Percentiles rank a stretch among this genome's conserved stretches.
phyloP scores from a whole-genome alignment of 2,888 invertebrate species.

The Caenorhabditis sp. region DNA sequence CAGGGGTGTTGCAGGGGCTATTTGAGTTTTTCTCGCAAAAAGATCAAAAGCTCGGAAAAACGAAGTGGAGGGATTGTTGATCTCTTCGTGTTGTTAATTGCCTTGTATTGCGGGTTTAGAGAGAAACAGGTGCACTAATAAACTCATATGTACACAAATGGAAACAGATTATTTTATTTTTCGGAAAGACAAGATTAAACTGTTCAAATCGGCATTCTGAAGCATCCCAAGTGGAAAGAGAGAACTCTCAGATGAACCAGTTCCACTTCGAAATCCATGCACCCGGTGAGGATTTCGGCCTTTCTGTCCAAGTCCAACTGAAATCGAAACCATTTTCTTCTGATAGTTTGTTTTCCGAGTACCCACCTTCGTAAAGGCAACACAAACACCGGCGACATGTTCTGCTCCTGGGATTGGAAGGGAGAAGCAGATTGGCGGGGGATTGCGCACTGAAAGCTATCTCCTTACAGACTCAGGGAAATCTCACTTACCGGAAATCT shows the following conservation, averaged over 20 bases:
- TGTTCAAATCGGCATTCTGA: conserved; percentile 72
- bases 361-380: conserved; percentile 70
- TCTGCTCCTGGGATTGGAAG: conserved; percentile 83
- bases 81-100: no score
- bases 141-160: background rate
- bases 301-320: conserved; percentile 76
- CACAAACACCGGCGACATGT: conserved; percentile 77
- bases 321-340: conserved; percentile 11
- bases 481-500: conserved; percentile 83
- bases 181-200: no score
- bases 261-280: conserved; percentile 83
- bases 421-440: conserved; percentile 84
- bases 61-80: no score
- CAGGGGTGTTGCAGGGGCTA: no score
- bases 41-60: no score
- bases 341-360: conserved; percentile 15
- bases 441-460: conserved; percentile 83
- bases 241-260: conserved; percentile 82
- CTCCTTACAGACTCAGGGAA: background rate
- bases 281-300: conserved; percentile 80
- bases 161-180: no score
- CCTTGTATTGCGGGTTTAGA: background rate
- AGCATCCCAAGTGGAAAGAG: conserved; percentile 84
- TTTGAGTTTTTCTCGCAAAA: no score
- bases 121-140: no score